Evolutionary conservation across 2,113 vertebrate species (phyloP).

Genomic region (Thymallus thymallus): DNA sequence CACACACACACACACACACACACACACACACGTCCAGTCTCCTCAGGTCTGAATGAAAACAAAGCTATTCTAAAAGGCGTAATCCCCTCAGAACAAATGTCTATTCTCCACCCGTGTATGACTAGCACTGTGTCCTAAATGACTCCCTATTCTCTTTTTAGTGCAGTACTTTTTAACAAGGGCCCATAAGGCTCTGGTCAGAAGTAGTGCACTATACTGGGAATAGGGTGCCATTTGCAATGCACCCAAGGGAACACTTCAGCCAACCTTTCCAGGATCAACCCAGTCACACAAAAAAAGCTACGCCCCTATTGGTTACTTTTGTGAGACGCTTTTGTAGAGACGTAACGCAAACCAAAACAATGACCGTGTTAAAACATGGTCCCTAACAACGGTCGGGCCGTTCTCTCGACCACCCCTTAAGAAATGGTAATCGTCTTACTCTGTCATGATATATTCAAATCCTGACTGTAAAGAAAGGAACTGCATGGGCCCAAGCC

Average conservation of each 20-base stretch:
- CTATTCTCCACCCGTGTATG: conserved; percentile 65
- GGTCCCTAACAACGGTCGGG: conserved; percentile 52
- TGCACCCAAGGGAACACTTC: conserved; percentile 49
- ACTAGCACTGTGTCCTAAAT: conserved; percentile 4
- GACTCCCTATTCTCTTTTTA: no score
- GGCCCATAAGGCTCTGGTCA: no score
- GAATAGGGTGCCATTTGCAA: no score
- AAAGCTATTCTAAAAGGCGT: conserved; percentile 62
- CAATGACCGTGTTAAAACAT: conserved; percentile 62
- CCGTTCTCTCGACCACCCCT: conserved; percentile 56
- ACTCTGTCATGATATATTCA: conserved; percentile 41
- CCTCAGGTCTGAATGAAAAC: conserved; percentile 62
- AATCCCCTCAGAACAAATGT: conserved; percentile 68
- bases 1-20: conserved; percentile 16
- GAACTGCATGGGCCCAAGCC: not conserved
- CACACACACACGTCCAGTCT: conserved; percentile 49
- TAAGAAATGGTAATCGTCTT: conserved; percentile 68
- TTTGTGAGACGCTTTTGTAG: conserved; percentile 71
- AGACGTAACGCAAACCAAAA: conserved; percentile 69
- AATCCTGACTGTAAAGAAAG: not conserved
- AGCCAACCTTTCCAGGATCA: conserved; percentile 66
- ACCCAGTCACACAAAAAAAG: conserved; percentile 49
- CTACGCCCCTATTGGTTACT: conserved; percentile 66
- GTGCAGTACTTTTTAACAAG: no score
- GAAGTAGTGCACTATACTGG: no score